Evolutionary conservation across 2,888 invertebrate genomes (phyloP).

Genomic region (Tridacna crocea): DNA sequence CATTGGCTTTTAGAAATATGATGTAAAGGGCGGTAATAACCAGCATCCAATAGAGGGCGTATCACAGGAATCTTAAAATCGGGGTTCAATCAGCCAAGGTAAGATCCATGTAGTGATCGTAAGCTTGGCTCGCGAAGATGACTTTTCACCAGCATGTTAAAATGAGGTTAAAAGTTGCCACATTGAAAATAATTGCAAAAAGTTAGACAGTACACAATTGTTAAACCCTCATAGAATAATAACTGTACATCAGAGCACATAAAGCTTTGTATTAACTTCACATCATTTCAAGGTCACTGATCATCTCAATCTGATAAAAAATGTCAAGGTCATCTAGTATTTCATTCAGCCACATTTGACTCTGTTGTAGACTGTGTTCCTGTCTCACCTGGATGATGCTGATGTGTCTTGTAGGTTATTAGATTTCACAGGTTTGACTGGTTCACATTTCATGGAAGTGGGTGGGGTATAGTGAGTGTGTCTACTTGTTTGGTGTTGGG

Average conservation of each 20-base stretch:
- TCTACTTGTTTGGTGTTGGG: conserved; percentile 68
- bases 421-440: conserved; percentile 70
- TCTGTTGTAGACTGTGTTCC: conserved; percentile 49
- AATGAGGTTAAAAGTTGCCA: no score
- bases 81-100: no score
- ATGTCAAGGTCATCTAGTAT: conserved; percentile 8
- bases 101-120: no score
- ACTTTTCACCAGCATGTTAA: no score
- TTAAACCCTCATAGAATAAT: conserved; percentile 7
- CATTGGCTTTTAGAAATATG: no score
- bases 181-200: background rate
- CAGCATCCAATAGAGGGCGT: no score
- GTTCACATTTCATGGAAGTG: conserved; percentile 86
- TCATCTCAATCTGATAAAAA: background rate
- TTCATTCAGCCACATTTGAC: conserved; percentile 44
- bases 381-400: conserved; percentile 55
- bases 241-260: conserved; percentile 25
- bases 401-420: conserved; percentile 50
- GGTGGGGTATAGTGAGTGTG: conserved; percentile 85
- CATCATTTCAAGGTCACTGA: conserved; percentile 37
- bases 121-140: no score
- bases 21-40: no score
- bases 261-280: conserved; percentile 18
- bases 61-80: no score
- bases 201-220: background rate